A percentile compares a stretch with the other conserved stretches of the same genome.
Evolutionary conservation across 1,140 invertebrate genomes (phyloP).

Genomic region (Drosophila serrata): DNA sequence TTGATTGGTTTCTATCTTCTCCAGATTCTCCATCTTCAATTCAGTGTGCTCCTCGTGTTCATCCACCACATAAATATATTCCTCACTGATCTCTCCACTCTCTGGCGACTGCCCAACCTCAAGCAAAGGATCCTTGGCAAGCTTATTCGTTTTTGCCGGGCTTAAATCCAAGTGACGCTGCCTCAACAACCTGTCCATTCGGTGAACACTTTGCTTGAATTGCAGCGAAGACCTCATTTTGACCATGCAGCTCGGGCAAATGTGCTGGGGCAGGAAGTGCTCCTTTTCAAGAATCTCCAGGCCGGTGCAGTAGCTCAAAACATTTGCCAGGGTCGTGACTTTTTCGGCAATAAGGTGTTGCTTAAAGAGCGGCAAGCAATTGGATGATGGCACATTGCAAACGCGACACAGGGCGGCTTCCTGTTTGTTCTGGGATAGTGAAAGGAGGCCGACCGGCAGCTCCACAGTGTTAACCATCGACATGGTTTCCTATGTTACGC

Average conservation of each 20-base stretch:
- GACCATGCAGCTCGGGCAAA: constrained; percentile 42
- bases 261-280: constrained; percentile 52
- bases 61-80: constrained; percentile 35
- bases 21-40: neutral
- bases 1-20: too few species aligned
- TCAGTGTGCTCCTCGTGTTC: constrained; percentile 17
- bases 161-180: constrained; percentile 19
- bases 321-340: constrained; percentile 47
- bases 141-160: too few species aligned
- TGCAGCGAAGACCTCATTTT: constrained; percentile 17
- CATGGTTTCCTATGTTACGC: neutral
- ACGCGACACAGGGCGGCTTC: constrained; percentile 40
- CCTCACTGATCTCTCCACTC: neutral
- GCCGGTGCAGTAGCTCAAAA: constrained; percentile 56
- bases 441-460: too few species aligned
- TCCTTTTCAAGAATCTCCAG: constrained; percentile 53
- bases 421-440: accelerated
- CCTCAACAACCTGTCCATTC: constrained; percentile 38
- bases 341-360: constrained; percentile 42
- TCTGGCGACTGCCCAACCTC: neutral
- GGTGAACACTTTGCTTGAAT: constrained; percentile 38
- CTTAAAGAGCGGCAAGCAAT: constrained; percentile 41
- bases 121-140: too few species aligned
- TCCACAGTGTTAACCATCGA: neutral
- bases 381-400: constrained; percentile 38